Conservation (phyloP, 2,888 invertebrate species). For the Dynastes tityus region DNA sequence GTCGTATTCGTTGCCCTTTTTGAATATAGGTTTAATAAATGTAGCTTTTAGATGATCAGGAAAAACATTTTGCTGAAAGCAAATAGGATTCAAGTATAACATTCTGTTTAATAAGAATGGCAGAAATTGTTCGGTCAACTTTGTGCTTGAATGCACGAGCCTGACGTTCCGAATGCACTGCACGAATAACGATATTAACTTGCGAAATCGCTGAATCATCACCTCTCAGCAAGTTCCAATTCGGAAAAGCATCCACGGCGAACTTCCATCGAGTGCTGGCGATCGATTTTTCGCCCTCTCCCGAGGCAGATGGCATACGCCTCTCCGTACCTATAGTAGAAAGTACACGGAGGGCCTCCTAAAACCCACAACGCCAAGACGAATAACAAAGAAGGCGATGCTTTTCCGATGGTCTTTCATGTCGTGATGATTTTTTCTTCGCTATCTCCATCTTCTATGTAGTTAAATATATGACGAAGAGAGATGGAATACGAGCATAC, state of each 20-base stretch:
- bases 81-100: no score
- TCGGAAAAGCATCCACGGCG: conserved; percentile 12
- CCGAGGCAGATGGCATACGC: conserved; percentile 32
- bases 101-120: no score
- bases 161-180: no score
- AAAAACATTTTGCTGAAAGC: no score
- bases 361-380: background rate
- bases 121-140: no score
- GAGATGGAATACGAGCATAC: background rate
- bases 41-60: no score
- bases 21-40: no score
- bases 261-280: conserved; percentile 10
- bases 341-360: background rate
- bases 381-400: background rate
- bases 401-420: background rate
- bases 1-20: no score
- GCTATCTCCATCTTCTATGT: background rate
- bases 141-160: no score
- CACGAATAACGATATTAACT: background rate
- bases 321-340: background rate
- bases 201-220: conserved; percentile 54
- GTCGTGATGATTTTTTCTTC: conserved; percentile 5
- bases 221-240: conserved; percentile 51
- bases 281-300: conserved; percentile 39
- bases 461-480: no score